Conservation (phyloP, 1,140 invertebrate genomes). For the Fopius arisanus region DNA sequence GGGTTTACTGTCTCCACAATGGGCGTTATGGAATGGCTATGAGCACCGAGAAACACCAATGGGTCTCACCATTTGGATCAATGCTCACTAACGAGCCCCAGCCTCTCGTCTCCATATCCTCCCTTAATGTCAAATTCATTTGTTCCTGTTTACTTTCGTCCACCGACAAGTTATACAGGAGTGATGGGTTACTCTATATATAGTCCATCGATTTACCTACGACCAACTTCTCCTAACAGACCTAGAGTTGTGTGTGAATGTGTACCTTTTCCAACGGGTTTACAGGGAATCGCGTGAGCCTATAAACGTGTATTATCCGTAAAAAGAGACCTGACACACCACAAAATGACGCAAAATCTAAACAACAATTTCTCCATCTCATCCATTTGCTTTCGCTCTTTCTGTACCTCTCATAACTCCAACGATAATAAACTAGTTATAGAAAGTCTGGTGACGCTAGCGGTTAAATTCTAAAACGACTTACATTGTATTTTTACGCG, state of each 20-base stretch:
- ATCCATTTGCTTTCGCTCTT: not conserved
- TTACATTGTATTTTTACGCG: not conserved
- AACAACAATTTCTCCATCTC: not conserved
- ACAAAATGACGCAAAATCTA: not conserved
- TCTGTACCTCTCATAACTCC: not conserved
- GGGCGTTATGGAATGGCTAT: not conserved
- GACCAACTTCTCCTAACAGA: not conserved
- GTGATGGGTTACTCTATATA: constrained; percentile 3
- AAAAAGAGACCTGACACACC: not conserved
- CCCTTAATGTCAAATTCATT: constrained; percentile 11
- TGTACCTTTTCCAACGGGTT: not conserved
- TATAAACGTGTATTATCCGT: not conserved
- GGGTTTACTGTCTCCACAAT: not conserved
- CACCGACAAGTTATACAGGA: not conserved
- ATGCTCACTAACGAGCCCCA: constrained; percentile 1
- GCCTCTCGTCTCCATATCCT: not conserved
- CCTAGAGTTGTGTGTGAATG: not conserved
- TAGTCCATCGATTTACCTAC: constrained; percentile 9
- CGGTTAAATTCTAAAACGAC: not conserved
- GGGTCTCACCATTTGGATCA: constrained; percentile 5
- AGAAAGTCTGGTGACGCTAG: not conserved
- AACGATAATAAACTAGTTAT: not conserved
- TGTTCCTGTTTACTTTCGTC: not conserved
- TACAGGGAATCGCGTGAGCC: not conserved
- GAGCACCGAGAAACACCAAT: not conserved